Evolutionary conservation across 2,888 invertebrate genomes (phyloP).

Genomic region (Tolmerus cingulatus): DNA sequence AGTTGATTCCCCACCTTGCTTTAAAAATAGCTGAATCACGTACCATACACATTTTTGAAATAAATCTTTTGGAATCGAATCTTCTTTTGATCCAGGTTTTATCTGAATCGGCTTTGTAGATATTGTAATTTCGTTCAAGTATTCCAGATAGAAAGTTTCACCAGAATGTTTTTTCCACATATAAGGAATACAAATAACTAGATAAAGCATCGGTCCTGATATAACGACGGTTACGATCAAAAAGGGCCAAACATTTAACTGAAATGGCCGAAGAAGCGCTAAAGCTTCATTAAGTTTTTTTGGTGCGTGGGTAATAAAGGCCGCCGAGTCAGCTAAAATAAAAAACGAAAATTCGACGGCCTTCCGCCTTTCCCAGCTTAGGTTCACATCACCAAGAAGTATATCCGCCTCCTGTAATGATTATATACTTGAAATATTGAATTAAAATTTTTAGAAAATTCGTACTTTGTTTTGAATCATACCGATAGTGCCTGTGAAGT

Average conservation of each 20-base stretch:
- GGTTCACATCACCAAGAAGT: constrained; percentile 77
- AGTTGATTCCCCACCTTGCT: not conserved
- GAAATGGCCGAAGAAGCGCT: constrained; percentile 77
- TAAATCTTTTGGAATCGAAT: constrained; percentile 60
- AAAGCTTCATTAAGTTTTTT: constrained; percentile 76
- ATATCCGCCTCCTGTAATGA: constrained; percentile 71
- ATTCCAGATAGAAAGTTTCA: constrained; percentile 50
- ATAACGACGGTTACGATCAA: constrained; percentile 71
- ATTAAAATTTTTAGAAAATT: not conserved
- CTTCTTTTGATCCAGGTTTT: not conserved
- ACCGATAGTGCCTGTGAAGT: constrained; percentile 76
- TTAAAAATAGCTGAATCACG: constrained; percentile 65
- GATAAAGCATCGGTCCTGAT: constrained; percentile 75
- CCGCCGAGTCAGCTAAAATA: constrained; percentile 79
- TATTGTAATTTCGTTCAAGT: constrained; percentile 59
- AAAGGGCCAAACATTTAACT: constrained; percentile 79
- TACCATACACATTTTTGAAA: constrained; percentile 76
- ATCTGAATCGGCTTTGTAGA: constrained; percentile 39
- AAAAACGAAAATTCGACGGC: constrained; percentile 80
- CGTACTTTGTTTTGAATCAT: constrained; percentile 73
- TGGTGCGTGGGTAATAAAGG: constrained; percentile 79
- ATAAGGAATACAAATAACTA: constrained; percentile 71
- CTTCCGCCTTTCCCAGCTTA: constrained; percentile 75
- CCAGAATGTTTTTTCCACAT: constrained; percentile 48
- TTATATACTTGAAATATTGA: not conserved